Conservation (phyloP, 2,797 vertebrate species). For the Lepus oiostolus region DNA sequence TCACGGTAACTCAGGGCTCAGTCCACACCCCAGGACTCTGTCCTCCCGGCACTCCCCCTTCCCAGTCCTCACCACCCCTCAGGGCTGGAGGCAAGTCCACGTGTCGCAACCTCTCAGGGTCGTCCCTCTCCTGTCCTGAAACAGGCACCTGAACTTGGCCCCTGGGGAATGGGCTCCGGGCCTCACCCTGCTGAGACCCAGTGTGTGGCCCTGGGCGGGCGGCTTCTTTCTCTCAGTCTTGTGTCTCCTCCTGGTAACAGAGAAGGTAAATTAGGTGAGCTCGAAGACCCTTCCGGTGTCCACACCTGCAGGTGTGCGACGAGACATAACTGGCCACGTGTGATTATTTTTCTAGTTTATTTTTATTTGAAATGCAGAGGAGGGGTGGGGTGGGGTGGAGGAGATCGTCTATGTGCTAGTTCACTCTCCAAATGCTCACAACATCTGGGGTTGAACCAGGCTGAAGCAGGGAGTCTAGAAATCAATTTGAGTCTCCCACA, state of each 20-base stretch:
- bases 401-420: no score
- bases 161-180: rapidly evolving
- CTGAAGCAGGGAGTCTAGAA: no score
- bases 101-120: no score
- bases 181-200: neutral
- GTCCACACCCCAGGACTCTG: rapidly evolving
- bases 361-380: no score
- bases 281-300: neutral
- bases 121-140: no score
- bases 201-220: neutral
- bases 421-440: no score
- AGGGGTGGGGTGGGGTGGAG: no score
- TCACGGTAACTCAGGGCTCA: no score
- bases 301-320: rapidly evolving
- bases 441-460: no score
- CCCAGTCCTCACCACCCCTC: neutral
- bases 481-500: no score
- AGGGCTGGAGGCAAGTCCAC: rapidly evolving
- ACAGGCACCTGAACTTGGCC: neutral
- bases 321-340: rapidly evolving
- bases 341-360: no score
- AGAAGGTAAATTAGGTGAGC: neutral
- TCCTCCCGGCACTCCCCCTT: no score
- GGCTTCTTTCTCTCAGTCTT: neutral
- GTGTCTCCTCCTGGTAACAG: neutral